Percentiles rank a stretch among this genome's conserved stretches.
Evolutionary conservation across 2,888 invertebrate species (phyloP).

Genomic region (Drosophila subquinaria): DNA sequence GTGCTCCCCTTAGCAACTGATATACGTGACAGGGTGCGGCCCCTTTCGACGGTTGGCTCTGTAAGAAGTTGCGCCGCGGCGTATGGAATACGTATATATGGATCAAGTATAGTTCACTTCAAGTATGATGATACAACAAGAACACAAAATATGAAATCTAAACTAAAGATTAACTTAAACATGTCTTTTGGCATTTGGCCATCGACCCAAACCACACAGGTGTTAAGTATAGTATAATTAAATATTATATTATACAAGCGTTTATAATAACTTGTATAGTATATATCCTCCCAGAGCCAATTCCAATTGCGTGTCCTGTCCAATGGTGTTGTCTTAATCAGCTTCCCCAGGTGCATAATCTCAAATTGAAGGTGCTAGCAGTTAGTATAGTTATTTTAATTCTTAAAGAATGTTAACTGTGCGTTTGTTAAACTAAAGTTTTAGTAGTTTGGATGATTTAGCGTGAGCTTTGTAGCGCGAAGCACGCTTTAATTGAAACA

Average conservation of each 20-base stretch:
- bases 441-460: slow-evolving; percentile 42
- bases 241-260: background rate
- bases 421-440: slow-evolving; percentile 21
- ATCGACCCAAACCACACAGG: slow-evolving; percentile 13
- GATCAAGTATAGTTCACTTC: slow-evolving; percentile 47
- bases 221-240: slow-evolving; percentile 2
- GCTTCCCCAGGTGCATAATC: slow-evolving; percentile 40
- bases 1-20: slow-evolving; percentile 93
- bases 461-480: slow-evolving; percentile 35
- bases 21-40: slow-evolving; percentile 88
- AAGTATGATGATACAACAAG: slow-evolving; percentile 38
- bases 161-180: slow-evolving; percentile 21
- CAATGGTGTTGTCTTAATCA: background rate
- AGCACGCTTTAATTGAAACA: slow-evolving; percentile 28
- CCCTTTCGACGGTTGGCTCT: slow-evolving; percentile 87
- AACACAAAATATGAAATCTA: slow-evolving; percentile 16
- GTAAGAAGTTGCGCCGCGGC: slow-evolving; percentile 76
- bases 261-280: background rate
- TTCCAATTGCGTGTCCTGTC: slow-evolving; percentile 13
- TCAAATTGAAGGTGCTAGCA: slow-evolving; percentile 30
- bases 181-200: background rate
- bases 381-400: slow-evolving; percentile 25
- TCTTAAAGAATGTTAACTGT: slow-evolving; percentile 32
- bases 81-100: slow-evolving; percentile 52
- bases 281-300: slow-evolving; percentile 13